Conservation (phyloP, 2,113 vertebrate genomes). For the Prunella fulvescens region DNA sequence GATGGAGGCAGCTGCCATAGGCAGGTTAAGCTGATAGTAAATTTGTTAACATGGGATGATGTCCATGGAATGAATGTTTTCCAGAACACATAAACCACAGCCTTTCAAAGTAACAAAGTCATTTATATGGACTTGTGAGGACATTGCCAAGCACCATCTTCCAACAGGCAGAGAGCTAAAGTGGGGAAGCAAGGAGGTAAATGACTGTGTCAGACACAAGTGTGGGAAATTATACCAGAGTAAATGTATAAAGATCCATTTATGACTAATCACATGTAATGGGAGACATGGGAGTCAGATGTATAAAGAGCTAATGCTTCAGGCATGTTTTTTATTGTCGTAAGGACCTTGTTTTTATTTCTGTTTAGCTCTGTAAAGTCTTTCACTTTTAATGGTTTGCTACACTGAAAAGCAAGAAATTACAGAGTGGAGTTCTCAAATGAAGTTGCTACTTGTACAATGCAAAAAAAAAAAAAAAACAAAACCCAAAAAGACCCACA, state of each 20-base stretch:
- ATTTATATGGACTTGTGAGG: not conserved
- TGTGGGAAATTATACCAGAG: not conserved
- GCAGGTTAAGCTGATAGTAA: not conserved
- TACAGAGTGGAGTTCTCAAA: not conserved
- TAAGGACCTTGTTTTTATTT: not conserved
- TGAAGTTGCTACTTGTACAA: not conserved
- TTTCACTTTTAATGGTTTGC: not conserved
- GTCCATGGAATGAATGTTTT: not conserved
- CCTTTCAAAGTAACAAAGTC: not conserved
- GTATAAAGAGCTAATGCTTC: not conserved
- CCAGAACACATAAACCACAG: not conserved
- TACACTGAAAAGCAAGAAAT: not conserved
- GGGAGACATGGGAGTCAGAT: not conserved
- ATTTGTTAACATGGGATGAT: not conserved
- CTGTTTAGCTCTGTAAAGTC: not conserved
- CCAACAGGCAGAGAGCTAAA: not conserved
- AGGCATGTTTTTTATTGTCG: not conserved
- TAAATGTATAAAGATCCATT: not conserved
- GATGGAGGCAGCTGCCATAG: not conserved
- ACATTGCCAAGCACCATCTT: not conserved
- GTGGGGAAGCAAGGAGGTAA: not conserved
- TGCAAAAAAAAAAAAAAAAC: not conserved
- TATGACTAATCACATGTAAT: not conserved
- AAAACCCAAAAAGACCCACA: rapidly evolving
- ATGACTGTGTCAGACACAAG: not conserved